A percentile compares a stretch with the other conserved stretches of the same genome.
phyloP scores from a whole-genome alignment of 2,797 vertebrate species.

The Urophycis tenuis region DNA sequence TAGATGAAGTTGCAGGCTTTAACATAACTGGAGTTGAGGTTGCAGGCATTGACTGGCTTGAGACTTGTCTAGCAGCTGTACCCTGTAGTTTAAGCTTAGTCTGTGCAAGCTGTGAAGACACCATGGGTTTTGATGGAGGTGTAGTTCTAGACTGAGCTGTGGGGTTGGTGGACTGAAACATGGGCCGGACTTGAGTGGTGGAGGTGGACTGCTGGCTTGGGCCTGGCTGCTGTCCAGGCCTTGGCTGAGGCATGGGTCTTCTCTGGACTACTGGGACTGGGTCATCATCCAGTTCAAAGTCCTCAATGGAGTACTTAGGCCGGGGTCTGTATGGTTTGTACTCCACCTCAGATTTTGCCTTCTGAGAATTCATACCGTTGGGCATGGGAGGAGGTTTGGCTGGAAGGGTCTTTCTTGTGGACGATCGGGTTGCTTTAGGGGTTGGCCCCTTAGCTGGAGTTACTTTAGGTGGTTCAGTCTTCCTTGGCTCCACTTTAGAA shows the following conservation, averaged over 20 bases:
- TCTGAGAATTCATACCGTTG: conserved; percentile 66
- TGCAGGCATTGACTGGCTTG: conserved; percentile 48
- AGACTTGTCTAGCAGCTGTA: conserved; percentile 34
- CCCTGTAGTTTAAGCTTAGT: conserved; percentile 37
- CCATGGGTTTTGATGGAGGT: conserved; percentile 22
- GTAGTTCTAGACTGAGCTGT: conserved; percentile 14
- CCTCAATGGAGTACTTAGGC: conserved; percentile 71
- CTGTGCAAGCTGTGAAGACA: conserved; percentile 39
- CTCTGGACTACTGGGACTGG: conserved; percentile 42
- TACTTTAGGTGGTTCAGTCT: conserved; percentile 40
- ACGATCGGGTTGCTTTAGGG: conserved; percentile 54
- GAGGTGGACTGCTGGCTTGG: conserved; percentile 29
- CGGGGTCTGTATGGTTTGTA: conserved; percentile 74
- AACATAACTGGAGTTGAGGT: conserved; percentile 10
- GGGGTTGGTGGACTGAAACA: conserved; percentile 2
- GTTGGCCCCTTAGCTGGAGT: conserved; percentile 36
- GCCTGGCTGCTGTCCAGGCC: conserved; percentile 16
- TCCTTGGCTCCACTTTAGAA: conserved; percentile 53
- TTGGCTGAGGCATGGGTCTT: conserved; percentile 28
- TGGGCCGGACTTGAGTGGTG: conserved; percentile 16
- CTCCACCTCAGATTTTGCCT: conserved; percentile 61
- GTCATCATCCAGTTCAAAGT: conserved; percentile 76
- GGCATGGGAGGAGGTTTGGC: conserved; percentile 72
- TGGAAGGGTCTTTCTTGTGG: conserved; percentile 62
- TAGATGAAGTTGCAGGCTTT: conserved; percentile 24